phyloP scores from a whole-genome alignment of 2,888 invertebrate species.

The Adela reaumurella region DNA sequence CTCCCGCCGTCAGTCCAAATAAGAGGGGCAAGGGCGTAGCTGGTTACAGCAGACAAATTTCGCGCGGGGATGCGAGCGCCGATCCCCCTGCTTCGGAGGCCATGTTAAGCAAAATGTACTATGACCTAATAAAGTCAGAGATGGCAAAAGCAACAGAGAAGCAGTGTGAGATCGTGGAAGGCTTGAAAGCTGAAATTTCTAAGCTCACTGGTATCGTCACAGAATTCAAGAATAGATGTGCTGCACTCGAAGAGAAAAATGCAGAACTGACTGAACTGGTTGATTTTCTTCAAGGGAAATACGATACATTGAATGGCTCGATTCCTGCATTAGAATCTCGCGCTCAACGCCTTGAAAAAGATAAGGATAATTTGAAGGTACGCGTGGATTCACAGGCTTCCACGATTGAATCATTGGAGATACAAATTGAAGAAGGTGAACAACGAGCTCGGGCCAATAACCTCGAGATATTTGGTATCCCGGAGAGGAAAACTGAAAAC shows the following conservation, averaged over 20 bases:
- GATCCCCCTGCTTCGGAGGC: no score
- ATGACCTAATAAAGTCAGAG: background rate
- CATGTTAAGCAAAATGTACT: no score
- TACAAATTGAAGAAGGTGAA: background rate
- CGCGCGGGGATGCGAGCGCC: no score
- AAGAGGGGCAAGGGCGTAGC: background rate
- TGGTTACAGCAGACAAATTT: no score
- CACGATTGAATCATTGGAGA: background rate
- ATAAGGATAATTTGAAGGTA: background rate
- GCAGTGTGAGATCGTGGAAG: no score
- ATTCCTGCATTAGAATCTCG: background rate
- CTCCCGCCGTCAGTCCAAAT: background rate
- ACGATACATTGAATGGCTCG: background rate
- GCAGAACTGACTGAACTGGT: background rate
- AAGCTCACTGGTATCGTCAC: background rate
- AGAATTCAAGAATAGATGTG: background rate
- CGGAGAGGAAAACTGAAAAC: background rate
- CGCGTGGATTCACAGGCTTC: background rate
- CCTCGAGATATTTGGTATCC: background rate
- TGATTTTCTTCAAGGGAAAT: background rate
- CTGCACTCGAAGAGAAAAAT: background rate
- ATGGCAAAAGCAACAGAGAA: background rate
- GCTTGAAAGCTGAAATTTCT: background rate
- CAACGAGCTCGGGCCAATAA: background rate
- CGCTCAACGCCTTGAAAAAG: background rate